Base-by-base conservation (phyloP, 2,797 vertebrate species). In the Enteromius unitaeniatus region DNA sequence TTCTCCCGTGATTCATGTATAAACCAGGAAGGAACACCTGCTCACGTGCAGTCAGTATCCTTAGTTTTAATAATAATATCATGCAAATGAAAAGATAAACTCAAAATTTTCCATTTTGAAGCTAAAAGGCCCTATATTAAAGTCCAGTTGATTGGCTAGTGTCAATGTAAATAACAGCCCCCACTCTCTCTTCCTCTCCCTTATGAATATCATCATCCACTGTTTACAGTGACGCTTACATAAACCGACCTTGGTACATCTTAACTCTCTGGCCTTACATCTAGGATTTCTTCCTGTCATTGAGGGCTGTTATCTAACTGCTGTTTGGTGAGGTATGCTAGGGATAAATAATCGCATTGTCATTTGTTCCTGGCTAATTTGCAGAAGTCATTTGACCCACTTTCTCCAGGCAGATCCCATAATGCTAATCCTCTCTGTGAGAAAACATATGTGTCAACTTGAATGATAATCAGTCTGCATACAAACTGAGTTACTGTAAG, bases 381-480 rank as follows among this genome's bases (percentile, higher is more conserved):
- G 11, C 34, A 34, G 7, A 55, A 47, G 42, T 68, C 70, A 78
- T 86, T 82, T 83, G 74, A 82, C 81, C 83, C 73, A 65, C 69
- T 86, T 87, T 77, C 58, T 58, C 76, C 75, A 14, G 70, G 8
- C 58, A 58, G 67, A 89, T 84, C 84, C 76, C 79, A 76, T 87
- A 81, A 86, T 85, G 51, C 58, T 88, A 88, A 89, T 88, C 84
- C 60, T 85, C 82, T 88, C 79, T 23, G 73, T 23, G 40, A 84
- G 67, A 78, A 86, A 64, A 78, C 67, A 84, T 81, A 79, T 45
- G 47, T 70, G 78, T 55, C 47, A 70, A 45, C 64, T 21, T n/a
- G 64, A 82, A 87, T 40, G 28, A 82, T 79, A 69, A 77, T 86
- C 82, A 79, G 60, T 81, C 75, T 53, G 47, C 37, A 53, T 45